Evolutionary conservation across 2,888 invertebrate genomes (phyloP), one percentile per base, ranked within the genome.

Genomic region (Ornithoptera priamus): DNA sequence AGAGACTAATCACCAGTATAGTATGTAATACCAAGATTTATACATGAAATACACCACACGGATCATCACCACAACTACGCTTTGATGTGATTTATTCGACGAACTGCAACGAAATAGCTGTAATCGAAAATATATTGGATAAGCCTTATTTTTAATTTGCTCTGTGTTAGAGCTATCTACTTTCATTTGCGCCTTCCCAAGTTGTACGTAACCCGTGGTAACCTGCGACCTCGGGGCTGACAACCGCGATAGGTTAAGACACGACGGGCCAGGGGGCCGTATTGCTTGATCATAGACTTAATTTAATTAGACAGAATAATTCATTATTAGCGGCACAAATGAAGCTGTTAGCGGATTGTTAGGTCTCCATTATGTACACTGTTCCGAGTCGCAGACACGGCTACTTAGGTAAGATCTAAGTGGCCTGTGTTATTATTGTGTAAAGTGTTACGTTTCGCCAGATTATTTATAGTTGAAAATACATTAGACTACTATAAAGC

Each of bases 301-400:
- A 60, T 68, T 75, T 70, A 72, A 74, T 72, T 73, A 75, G 71
- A 71, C 72, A 68, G 70, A 69, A 71, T 67, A 72, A 70, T 69
- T 68, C 68, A 74, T 71, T 74, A 73, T 74, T 72, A 74, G 69
- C 61, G 62, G 57, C 70, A 70, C 71, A 71, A 74, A 76, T 77
- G 75, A 76, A 76, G 73, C 70, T 73, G 75, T 77, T 75, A 74
- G 73, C 75, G 68, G 72, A 72, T 73, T 72, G 74, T 72, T 74
- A 72, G 73, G 72, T 58, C 67, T 69, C 62, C 69, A 69, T 72
- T 70, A 72, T 65, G 72, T 71, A 71, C 72, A 72, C 42, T 68
- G 60, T 58, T 62, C 67, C n/a, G 36, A 15, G 5, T 17, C 56
- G 24, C 2, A 20, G 56, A 42, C 53, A 69, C 20, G 50, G 30